A percentile compares a stretch with the other conserved stretches of the same genome.
Evolutionary conservation across 2,113 vertebrate genomes (phyloP).

Genomic region (Suricata suricatta): DNA sequence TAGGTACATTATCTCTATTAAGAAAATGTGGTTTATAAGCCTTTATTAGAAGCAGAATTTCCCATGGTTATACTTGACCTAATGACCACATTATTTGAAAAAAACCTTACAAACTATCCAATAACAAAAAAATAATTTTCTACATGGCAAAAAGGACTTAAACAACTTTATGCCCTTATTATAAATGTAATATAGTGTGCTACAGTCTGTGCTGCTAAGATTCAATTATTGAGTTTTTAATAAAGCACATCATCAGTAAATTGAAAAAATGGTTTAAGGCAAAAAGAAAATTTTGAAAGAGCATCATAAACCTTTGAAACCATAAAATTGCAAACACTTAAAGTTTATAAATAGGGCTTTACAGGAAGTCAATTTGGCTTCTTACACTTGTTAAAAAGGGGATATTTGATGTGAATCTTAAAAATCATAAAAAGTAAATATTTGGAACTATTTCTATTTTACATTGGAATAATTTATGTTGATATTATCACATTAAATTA

Average conservation of each 20-base stretch:
- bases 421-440: slow-evolving; percentile 44
- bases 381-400: neutral
- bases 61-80: slow-evolving; percentile 43
- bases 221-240: slow-evolving; percentile 74
- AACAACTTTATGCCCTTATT: slow-evolving; percentile 36
- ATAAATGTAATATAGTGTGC: slow-evolving; percentile 61
- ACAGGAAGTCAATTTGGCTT: slow-evolving; percentile 3
- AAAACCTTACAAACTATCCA: neutral
- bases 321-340: slow-evolving; percentile 50
- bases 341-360: slow-evolving; percentile 45
- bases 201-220: slow-evolving; percentile 57
- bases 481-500: slow-evolving; percentile 32
- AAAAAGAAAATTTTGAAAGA: slow-evolving; percentile 25
- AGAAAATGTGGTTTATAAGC: slow-evolving; percentile 52
- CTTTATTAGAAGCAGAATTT: slow-evolving; percentile 55
- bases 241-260: slow-evolving; percentile 66
- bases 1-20: slow-evolving; percentile 51
- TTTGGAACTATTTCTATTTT: slow-evolving; percentile 40
- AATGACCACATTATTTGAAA: slow-evolving; percentile 56
- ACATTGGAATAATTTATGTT: slow-evolving; percentile 42
- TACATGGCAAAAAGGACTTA: slow-evolving; percentile 19
- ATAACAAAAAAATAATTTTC: slow-evolving; percentile 56
- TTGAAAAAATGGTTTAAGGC: slow-evolving; percentile 69
- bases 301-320: slow-evolving; percentile 41
- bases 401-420: neutral